These are phyloP conservation scores for Lepidothrix coronata DNA, from an alignment of 2,113 vertebrate species.

Conservation along the genomic window DNA sequence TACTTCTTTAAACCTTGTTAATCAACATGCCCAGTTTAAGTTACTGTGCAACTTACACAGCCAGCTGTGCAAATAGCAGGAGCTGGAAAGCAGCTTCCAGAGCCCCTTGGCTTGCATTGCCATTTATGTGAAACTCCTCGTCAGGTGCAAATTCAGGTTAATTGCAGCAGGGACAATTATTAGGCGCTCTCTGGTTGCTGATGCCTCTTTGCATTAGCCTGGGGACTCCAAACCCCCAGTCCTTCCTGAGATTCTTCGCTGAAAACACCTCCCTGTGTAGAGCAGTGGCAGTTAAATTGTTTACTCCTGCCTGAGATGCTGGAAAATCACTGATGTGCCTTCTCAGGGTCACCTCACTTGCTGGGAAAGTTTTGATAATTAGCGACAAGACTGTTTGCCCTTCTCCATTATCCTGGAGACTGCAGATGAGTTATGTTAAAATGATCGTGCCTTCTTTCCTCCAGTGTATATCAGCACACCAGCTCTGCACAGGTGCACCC, in stretches of 20 bases:
- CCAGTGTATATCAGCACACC: background rate
- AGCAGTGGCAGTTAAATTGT: background rate
- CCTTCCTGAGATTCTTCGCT: background rate
- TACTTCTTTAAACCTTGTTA: background rate
- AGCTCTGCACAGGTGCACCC: background rate
- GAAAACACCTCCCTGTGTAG: background rate
- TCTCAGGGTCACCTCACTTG: background rate
- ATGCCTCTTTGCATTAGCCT: background rate
- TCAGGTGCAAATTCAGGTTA: slow-evolving; percentile 6
- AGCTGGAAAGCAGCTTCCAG: background rate
- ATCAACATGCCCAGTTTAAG: slow-evolving; percentile 1
- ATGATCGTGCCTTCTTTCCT: background rate
- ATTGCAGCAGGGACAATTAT: background rate
- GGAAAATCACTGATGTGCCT: slow-evolving; percentile 12
- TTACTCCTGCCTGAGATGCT: background rate
- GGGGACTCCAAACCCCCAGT: background rate
- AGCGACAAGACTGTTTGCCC: background rate
- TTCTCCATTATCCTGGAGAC: background rate
- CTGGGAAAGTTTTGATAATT: slow-evolving; percentile 27
- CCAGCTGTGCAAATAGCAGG: background rate
- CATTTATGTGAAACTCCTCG: background rate
- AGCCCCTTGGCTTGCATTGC: background rate
- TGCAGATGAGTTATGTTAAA: background rate
- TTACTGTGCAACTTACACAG: background rate
- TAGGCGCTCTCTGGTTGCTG: background rate